phyloP scores from a whole-genome alignment of 2,113 vertebrate genomes.

The Columbina picui region DNA sequence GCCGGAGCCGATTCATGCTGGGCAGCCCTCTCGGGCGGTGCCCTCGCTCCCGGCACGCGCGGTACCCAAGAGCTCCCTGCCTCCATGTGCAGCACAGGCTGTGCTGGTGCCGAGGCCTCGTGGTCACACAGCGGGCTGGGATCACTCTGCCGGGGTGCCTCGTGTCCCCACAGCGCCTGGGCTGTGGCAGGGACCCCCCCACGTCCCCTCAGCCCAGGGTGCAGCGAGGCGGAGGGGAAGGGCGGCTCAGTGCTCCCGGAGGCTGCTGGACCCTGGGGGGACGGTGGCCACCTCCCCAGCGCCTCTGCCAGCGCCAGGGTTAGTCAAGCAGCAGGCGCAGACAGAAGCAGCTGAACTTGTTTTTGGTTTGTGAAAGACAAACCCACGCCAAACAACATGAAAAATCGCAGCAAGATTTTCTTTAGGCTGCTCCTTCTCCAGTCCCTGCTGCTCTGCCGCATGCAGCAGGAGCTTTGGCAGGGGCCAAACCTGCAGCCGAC shows the following conservation, averaged over 20 bases:
- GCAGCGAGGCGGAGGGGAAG: background rate
- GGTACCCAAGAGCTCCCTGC: background rate
- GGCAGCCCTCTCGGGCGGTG: background rate
- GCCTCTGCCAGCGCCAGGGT: background rate
- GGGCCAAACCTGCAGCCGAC: background rate
- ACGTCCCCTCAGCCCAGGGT: accelerated
- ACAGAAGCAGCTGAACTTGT: slow-evolving; percentile 13
- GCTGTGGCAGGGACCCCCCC: accelerated
- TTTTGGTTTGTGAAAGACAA: background rate
- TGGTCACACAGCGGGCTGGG: background rate
- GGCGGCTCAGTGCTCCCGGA: background rate
- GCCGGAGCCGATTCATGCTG: accelerated
- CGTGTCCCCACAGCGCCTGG: background rate
- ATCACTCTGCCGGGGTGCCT: accelerated
- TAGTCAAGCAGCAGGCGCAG: background rate
- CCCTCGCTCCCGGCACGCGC: accelerated
- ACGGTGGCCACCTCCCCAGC: background rate
- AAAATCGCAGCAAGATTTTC: no score
- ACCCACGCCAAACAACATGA: background rate
- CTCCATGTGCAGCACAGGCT: background rate
- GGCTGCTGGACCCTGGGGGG: background rate
- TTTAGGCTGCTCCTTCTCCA: background rate
- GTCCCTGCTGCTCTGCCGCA: background rate
- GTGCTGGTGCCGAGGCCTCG: accelerated
- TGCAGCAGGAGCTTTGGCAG: background rate